Conservation (phyloP, 1,140 invertebrate species). For the Aphaenogaster floridana region DNA sequence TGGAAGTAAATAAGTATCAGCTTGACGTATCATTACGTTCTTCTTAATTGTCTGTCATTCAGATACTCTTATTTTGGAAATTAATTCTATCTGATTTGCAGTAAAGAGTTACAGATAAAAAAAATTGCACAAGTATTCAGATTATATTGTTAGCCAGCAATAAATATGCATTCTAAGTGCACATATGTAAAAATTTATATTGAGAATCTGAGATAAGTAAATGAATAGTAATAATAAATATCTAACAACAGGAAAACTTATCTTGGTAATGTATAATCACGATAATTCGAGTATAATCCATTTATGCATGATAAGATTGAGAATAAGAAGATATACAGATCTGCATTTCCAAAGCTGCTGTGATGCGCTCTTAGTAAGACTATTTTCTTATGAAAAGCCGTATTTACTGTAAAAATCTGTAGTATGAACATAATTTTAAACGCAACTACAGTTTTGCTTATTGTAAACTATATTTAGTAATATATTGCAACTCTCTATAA, state of each 20-base stretch:
- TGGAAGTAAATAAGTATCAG: constrained; percentile 1
- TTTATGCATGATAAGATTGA: constrained; percentile 73
- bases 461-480: constrained; percentile 79
- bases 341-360: constrained; percentile 82
- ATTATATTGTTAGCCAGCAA: constrained; percentile 35
- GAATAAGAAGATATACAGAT: constrained; percentile 73
- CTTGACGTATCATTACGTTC: constrained; percentile 33
- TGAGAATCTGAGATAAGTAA: constrained; percentile 27
- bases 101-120: constrained; percentile 5
- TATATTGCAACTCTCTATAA: constrained; percentile 73
- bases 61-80: constrained; percentile 3
- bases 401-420: constrained; percentile 74
- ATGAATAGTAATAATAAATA: constrained; percentile 24
- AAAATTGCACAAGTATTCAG: background rate
- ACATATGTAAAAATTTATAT: constrained; percentile 54
- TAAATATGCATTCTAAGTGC: constrained; percentile 28
- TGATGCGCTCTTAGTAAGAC: constrained; percentile 81
- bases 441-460: constrained; percentile 74
- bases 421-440: constrained; percentile 69
- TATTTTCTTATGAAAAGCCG: constrained; percentile 80
- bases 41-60: background rate
- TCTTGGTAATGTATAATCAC: constrained; percentile 10
- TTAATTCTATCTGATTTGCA: background rate
- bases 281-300: constrained; percentile 42
- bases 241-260: background rate